These are phyloP conservation scores for Channallabes apus DNA, from an alignment of 2,797 vertebrate species.

Conservation along the genomic window DNA sequence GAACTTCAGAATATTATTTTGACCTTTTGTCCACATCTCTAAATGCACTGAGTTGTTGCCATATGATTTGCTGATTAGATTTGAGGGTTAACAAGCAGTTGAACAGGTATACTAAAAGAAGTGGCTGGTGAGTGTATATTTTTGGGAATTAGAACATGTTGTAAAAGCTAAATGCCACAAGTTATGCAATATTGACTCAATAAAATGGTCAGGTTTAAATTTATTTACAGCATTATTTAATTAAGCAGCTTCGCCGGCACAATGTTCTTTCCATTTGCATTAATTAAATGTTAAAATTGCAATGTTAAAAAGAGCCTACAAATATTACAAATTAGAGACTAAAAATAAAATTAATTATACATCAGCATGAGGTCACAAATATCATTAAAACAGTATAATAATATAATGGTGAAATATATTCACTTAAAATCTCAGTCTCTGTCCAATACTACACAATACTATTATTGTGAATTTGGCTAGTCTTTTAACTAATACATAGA, in stretches of 20 bases:
- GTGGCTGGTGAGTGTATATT: background rate
- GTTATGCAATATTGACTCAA: background rate
- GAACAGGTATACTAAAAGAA: too few relatives aligned
- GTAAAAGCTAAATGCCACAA: background rate
- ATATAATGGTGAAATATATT: background rate
- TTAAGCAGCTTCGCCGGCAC: background rate
- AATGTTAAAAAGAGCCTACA: background rate
- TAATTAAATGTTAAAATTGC: background rate
- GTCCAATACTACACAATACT: background rate
- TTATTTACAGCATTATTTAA: background rate
- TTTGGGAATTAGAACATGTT: background rate
- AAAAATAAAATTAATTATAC: background rate
- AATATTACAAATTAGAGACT: too few relatives aligned
- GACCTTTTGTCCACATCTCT: too few relatives aligned
- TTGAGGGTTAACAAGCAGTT: too few relatives aligned
- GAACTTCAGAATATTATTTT: too few relatives aligned
- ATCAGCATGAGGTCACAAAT: background rate
- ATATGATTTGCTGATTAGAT: too few relatives aligned
- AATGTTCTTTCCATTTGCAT: background rate
- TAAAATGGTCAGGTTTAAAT: background rate
- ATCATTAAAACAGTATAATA: background rate
- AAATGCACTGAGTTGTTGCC: too few relatives aligned
- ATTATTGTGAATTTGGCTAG: background rate
- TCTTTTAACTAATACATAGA: background rate
- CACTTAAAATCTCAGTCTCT: background rate